These are phyloP conservation scores for Bostrychus sinensis DNA, from an alignment of 2,113 vertebrate genomes.

Conservation along the genomic window DNA sequence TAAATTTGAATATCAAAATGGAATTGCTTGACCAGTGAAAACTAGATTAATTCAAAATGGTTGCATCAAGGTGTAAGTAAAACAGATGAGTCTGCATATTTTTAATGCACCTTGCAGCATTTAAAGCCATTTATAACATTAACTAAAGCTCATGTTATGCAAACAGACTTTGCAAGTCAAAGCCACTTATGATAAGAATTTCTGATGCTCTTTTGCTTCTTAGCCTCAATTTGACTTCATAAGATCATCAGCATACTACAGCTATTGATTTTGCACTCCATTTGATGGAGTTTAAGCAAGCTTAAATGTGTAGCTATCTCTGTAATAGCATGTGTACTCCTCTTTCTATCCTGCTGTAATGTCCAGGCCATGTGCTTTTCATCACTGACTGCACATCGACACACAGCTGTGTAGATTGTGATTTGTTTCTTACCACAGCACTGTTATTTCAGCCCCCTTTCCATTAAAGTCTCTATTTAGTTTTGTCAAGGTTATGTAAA, in stretches of 20 bases:
- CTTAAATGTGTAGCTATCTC: conserved; percentile 26
- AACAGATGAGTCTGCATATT: conserved; percentile 74
- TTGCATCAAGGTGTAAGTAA: conserved; percentile 70
- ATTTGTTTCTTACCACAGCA: conserved; percentile 12
- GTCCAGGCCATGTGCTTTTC: conserved; percentile 18
- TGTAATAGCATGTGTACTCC: conserved; percentile 35
- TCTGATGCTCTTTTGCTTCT: conserved; percentile 46
- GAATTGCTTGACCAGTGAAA: conserved; percentile 74
- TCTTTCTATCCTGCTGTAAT: conserved; percentile 1
- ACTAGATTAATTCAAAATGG: conserved; percentile 71
- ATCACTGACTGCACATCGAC: conserved; percentile 6
- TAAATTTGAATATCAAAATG: conserved; percentile 81
- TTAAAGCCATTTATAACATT: conserved; percentile 78
- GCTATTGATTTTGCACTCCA: conserved; percentile 72
- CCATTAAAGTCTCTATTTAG: conserved; percentile 17
- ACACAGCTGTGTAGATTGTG: conserved; percentile 7
- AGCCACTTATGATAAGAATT: conserved; percentile 68
- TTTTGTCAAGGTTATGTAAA: conserved; percentile 45
- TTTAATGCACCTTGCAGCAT: conserved; percentile 74
- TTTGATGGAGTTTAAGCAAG: conserved; percentile 55
- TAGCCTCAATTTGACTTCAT: conserved; percentile 55
- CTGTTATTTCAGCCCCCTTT: conserved; percentile 21
- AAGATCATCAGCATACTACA: conserved; percentile 56
- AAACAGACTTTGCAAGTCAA: conserved; percentile 72
- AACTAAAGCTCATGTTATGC: conserved; percentile 77